phyloP scores from a whole-genome alignment of 2,113 vertebrate species.

The human region DNA sequence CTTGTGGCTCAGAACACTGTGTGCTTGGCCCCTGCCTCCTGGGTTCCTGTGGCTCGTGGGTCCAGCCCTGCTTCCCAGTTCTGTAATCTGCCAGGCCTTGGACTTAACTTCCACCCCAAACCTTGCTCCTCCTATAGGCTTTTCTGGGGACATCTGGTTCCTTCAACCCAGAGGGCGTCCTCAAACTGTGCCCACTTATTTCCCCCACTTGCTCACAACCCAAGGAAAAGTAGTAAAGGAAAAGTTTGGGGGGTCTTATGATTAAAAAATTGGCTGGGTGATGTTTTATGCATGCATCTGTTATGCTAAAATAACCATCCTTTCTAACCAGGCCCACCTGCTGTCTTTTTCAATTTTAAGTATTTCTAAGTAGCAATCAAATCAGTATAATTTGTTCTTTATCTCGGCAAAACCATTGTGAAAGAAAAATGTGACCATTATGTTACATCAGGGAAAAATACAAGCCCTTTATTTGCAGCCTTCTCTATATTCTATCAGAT shows the following conservation, averaged over 20 bases:
- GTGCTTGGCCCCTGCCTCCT: neutral
- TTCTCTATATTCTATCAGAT: conserved; percentile 87
- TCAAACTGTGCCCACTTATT: neutral
- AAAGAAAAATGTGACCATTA: conserved; percentile 92
- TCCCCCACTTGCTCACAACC: conserved; percentile 23
- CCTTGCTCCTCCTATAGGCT: neutral
- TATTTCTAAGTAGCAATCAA: conserved; percentile 92
- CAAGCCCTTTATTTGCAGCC: conserved; percentile 87
- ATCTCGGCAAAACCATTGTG: conserved; percentile 90
- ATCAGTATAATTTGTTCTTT: conserved; percentile 92
- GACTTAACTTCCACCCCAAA: neutral
- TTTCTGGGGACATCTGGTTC: neutral
- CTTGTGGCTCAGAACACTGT: too few species aligned
- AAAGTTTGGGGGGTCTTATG: conserved; percentile 73
- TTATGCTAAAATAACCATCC: conserved; percentile 89
- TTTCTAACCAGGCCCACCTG: conserved; percentile 89
- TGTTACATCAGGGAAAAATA: conserved; percentile 91
- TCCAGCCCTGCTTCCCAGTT: neutral
- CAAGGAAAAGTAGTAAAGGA: conserved; percentile 60
- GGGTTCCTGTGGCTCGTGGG: rapidly evolving
- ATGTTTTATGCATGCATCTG: conserved; percentile 89
- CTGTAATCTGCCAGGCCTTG: neutral
- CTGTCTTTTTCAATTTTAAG: conserved; percentile 92
- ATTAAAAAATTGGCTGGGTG: conserved; percentile 82
- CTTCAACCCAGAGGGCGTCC: neutral